These are phyloP conservation scores for Seriola quinqueradiata DNA, from an alignment of 2,113 vertebrate species.

Conservation along the genomic window DNA sequence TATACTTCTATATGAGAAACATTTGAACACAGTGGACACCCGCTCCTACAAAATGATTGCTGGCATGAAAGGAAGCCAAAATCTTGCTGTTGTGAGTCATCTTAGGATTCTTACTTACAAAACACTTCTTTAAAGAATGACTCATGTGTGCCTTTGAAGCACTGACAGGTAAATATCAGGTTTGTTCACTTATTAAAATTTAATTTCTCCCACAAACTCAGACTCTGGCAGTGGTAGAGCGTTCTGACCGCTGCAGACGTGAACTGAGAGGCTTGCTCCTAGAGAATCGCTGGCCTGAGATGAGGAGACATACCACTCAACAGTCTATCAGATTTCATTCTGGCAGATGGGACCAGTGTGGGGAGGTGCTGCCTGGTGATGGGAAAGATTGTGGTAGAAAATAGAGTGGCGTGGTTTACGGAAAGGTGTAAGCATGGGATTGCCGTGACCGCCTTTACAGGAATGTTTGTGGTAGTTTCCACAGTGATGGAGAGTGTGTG, in stretches of 20 bases:
- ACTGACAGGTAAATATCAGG: constrained; percentile 24
- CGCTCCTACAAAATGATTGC: constrained; percentile 32
- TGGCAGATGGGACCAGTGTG: constrained; percentile 57
- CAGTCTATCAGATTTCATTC: constrained; percentile 67
- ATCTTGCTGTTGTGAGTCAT: constrained; percentile 42
- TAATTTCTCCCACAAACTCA: constrained; percentile 14
- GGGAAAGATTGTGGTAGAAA: constrained; percentile 63
- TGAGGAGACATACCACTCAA: constrained; percentile 50
- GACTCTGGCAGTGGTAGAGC: neutral
- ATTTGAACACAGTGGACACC: constrained; percentile 32
- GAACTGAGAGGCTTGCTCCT: neutral
- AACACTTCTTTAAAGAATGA: constrained; percentile 37
- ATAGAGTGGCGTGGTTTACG: constrained; percentile 56
- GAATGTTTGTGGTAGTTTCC: constrained; percentile 50
- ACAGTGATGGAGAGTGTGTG: constrained; percentile 25
- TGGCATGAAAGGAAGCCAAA: constrained; percentile 39
- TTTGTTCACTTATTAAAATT: constrained; percentile 19
- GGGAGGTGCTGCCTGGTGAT: constrained; percentile 38
- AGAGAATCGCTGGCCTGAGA: constrained; percentile 26
- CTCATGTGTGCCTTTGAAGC: constrained; percentile 36
- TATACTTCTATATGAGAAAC: constrained; percentile 22
- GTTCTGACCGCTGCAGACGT: constrained; percentile 19
- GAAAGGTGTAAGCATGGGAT: constrained; percentile 49
- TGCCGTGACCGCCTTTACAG: neutral
- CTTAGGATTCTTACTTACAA: constrained; percentile 12